Percentiles rank a stretch among this genome's conserved stretches.
phyloP scores from a whole-genome alignment of 1,140 invertebrate species.

The Trichonephila inaurata region DNA sequence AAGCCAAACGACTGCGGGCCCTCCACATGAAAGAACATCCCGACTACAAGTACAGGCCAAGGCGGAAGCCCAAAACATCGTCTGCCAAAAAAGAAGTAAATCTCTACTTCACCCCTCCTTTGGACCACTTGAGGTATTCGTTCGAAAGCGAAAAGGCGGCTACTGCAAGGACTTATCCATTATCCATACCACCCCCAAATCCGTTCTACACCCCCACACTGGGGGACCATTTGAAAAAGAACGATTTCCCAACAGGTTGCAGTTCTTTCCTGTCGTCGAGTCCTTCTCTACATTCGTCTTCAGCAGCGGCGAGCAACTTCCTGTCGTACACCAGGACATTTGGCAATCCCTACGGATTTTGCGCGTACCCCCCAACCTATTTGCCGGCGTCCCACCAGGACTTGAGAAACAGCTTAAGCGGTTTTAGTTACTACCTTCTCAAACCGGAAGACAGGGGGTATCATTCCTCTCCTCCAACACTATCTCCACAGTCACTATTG shows the following conservation, averaged over 20 bases:
- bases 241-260: not conserved
- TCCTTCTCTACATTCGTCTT: not conserved
- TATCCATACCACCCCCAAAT: slow-evolving; percentile 4
- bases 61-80: slow-evolving; percentile 93
- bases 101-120: not conserved
- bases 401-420: not conserved
- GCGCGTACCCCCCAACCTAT: slow-evolving; percentile 48
- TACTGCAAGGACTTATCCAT: slow-evolving; percentile 55
- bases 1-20: slow-evolving; percentile 92
- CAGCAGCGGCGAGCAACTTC: slow-evolving; percentile 38
- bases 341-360: slow-evolving; percentile 39
- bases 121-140: slow-evolving; percentile 14
- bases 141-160: slow-evolving; percentile 64
- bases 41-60: slow-evolving; percentile 93
- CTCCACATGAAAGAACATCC: slow-evolving; percentile 96
- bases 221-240: not conserved
- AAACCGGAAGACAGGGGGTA: slow-evolving; percentile 52
- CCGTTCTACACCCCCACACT: slow-evolving; percentile 13
- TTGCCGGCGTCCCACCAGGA: slow-evolving; percentile 49
- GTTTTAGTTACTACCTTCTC: slow-evolving; percentile 52
- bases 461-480: slow-evolving; percentile 4
- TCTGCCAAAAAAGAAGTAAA: slow-evolving; percentile 89
- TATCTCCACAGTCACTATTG: slow-evolving; percentile 31
- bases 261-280: not conserved
- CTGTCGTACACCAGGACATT: slow-evolving; percentile 22